Base-by-base conservation (phyloP, 2,113 vertebrate genomes). In the Oryzias melastigma region DNA sequence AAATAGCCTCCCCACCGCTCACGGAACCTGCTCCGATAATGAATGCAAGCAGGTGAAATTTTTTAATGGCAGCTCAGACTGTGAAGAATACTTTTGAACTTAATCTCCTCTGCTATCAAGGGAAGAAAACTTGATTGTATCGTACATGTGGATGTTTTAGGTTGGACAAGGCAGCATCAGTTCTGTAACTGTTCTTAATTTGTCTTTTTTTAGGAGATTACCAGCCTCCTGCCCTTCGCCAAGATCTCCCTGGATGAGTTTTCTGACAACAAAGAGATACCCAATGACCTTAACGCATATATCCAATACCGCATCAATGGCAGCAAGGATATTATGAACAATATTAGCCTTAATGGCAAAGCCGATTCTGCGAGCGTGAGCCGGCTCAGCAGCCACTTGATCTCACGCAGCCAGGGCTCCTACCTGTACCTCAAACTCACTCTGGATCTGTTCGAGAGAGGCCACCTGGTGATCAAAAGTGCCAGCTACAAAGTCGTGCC, bases 401-500 rank as follows among this genome's bases (percentile, higher is more conserved):
- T 94, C 72, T 92, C 92, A 60, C 94, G 94, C 71, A 99, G 97
- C 89, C 93, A 95, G 50, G 97, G 97, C 51, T 99, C 97, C 55
- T 98, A 96, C 29, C 93, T 99, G 73, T 99, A 99, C 87, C 90
- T 99, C 78, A 98, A 98, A 71, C 92, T 98, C 78, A 98, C 96
- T 17, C 80, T 99, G 75, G 97, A 99, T 88, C 95, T 98, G 73
- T 96, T 99, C 52, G 95, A 99, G 66, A 93, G 90, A 71, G 97
- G 96, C 61, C 96, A 98, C 81, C 80, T 99, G 56, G 97, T 98
- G 62, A 97, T 98, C 77, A 98, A 99, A 89, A 98, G 97, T 5
- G 91, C 96, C 63, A 96, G 97, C 91, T 98, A 98, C 90, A 98
- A 99, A 85, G 97, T 98, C 4, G 96, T 99, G 65, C 97, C 97